Percentiles rank a stretch among this genome's conserved stretches.
These are phyloP conservation scores for Tipula confusa DNA, from an alignment of 2,888 invertebrate species.

Conservation along the genomic window DNA sequence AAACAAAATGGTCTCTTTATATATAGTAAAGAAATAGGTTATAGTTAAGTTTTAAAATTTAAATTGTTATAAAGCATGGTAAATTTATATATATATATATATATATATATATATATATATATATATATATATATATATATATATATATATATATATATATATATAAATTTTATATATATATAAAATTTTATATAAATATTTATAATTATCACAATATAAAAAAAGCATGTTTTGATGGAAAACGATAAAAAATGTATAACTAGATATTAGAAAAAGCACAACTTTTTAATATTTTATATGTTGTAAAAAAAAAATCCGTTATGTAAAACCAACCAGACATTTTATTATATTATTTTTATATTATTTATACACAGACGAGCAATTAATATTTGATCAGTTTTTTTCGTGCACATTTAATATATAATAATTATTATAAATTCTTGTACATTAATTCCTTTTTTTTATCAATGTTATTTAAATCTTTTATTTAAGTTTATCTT, in stretches of 20 bases:
- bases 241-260: neutral
- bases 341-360: neutral
- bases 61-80: neutral
- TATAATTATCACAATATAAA: neutral
- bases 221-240: neutral
- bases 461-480: neutral
- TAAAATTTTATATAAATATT: neutral
- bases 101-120: neutral
- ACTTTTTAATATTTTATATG: neutral
- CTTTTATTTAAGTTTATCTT: neutral
- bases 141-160: neutral
- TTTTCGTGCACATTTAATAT: neutral
- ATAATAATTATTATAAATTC: slow-evolving; percentile 3
- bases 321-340: neutral
- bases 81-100: neutral
- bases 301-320: neutral
- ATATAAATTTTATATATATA: too few relatives aligned
- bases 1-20: neutral
- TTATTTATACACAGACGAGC: neutral
- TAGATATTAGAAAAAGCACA: neutral
- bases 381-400: slow-evolving; percentile 26
- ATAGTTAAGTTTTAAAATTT: neutral
- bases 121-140: neutral
- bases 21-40: neutral
- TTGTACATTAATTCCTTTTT: too few relatives aligned